These are phyloP conservation scores for Barbus barbus DNA, from an alignment of 2,113 vertebrate genomes.

Conservation along the genomic window DNA sequence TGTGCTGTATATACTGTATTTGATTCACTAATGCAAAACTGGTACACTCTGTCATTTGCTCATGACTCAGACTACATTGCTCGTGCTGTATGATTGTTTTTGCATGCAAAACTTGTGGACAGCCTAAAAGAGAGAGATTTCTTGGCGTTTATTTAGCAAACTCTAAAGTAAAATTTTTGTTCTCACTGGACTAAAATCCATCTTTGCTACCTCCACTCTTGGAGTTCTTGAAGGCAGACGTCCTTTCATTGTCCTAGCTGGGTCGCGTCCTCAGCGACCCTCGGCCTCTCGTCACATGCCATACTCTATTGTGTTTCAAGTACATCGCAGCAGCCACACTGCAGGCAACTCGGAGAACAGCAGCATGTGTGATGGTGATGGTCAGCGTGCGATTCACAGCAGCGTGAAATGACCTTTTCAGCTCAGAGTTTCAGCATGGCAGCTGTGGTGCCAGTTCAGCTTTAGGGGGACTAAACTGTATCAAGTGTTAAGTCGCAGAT, in stretches of 20 bases:
- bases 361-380: constrained; percentile 10
- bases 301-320: background rate
- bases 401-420: constrained; percentile 37
- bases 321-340: background rate
- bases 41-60: background rate
- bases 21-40: background rate
- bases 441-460: constrained; percentile 24
- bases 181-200: background rate
- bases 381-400: background rate
- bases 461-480: constrained; percentile 7
- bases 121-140: background rate
- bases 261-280: background rate
- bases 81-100: background rate
- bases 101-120: background rate
- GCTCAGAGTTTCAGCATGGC: constrained; percentile 2
- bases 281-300: background rate
- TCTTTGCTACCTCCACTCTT: constrained; percentile 21
- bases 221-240: constrained; percentile 3
- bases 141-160: background rate
- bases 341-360: background rate
- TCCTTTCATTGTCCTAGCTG: background rate
- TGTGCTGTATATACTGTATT: too few species aligned
- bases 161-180: too few species aligned
- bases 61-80: background rate
- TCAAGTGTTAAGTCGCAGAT: constrained; percentile 12